These are phyloP conservation scores for Scartelaos histophorus DNA, from an alignment of 2,113 vertebrate species.

Conservation along the genomic window DNA sequence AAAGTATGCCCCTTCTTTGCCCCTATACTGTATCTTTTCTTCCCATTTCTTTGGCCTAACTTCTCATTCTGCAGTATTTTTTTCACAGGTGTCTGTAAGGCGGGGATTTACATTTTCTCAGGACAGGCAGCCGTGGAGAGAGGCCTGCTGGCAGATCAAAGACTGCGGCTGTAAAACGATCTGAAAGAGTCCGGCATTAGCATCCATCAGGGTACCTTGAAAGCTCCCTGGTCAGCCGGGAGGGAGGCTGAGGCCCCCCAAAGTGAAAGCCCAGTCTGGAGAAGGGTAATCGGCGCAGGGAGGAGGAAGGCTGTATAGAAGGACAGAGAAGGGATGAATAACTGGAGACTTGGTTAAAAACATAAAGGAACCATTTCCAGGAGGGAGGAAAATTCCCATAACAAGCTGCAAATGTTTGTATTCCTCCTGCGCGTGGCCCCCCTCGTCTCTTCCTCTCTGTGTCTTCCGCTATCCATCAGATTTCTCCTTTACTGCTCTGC, in stretches of 20 bases:
- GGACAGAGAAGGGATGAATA: slow-evolving; percentile 69
- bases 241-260: slow-evolving; percentile 84
- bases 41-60: slow-evolving; percentile 67
- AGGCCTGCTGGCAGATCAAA: slow-evolving; percentile 89
- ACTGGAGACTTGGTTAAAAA: slow-evolving; percentile 68
- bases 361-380: slow-evolving; percentile 74
- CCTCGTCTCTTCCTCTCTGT: slow-evolving; percentile 12
- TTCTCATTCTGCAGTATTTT: slow-evolving; percentile 71
- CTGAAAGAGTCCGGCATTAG: slow-evolving; percentile 86
- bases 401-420: slow-evolving; percentile 53
- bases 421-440: slow-evolving; percentile 28
- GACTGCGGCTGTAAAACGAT: slow-evolving; percentile 84
- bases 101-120: slow-evolving; percentile 78
- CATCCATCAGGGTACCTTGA: slow-evolving; percentile 90
- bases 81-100: slow-evolving; percentile 80
- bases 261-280: slow-evolving; percentile 83
- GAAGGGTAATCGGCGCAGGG: slow-evolving; percentile 65
- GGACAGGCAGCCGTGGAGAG: slow-evolving; percentile 76
- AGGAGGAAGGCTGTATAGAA: slow-evolving; percentile 63
- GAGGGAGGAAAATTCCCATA: slow-evolving; percentile 70
- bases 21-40: slow-evolving; percentile 70
- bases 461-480: slow-evolving; percentile 17
- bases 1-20: slow-evolving; percentile 59
- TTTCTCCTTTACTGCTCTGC: slow-evolving; percentile 31
- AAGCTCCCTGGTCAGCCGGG: slow-evolving; percentile 82